phyloP scores from a whole-genome alignment of 2,113 vertebrate species.

The Pluvianellus socialis region DNA sequence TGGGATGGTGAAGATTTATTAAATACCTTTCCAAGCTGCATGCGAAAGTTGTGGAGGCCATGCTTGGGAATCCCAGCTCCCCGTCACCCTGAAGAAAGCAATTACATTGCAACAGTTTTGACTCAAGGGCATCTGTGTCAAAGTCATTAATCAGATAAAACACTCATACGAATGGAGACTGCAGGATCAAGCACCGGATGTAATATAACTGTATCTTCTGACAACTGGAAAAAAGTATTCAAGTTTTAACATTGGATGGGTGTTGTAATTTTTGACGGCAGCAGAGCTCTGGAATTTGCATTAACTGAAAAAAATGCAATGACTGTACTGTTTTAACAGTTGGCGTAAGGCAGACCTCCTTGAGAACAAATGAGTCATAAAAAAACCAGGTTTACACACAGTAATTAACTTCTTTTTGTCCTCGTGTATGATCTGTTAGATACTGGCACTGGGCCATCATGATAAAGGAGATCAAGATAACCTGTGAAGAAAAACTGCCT shows the following conservation, averaged over 20 bases:
- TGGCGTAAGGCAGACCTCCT: not conserved
- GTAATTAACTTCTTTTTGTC: conserved; percentile 60
- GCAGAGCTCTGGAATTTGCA: not conserved
- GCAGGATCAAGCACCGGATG: not conserved
- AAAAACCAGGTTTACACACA: conserved; percentile 33
- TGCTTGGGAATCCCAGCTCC: not conserved
- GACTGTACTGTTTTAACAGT: conserved; percentile 28
- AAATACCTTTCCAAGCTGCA: not conserved
- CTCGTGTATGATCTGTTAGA: conserved; percentile 21
- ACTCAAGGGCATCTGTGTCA: not conserved
- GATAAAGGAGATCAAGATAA: not conserved
- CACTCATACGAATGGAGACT: not conserved
- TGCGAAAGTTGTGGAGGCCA: not conserved
- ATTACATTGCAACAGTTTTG: not conserved
- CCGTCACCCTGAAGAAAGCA: not conserved
- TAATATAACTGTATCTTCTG: not conserved
- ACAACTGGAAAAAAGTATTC: not conserved
- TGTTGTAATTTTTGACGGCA: conserved; percentile 1
- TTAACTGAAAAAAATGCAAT: conserved; percentile 34
- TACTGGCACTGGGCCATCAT: not conserved
- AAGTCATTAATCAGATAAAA: not conserved
- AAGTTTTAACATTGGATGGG: conserved; percentile 21
- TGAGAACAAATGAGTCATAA: conserved; percentile 58
- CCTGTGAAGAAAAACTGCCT: not conserved
- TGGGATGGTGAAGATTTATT: not conserved